Conservation (phyloP, 2,888 invertebrate species). For the Spialia ferax region DNA sequence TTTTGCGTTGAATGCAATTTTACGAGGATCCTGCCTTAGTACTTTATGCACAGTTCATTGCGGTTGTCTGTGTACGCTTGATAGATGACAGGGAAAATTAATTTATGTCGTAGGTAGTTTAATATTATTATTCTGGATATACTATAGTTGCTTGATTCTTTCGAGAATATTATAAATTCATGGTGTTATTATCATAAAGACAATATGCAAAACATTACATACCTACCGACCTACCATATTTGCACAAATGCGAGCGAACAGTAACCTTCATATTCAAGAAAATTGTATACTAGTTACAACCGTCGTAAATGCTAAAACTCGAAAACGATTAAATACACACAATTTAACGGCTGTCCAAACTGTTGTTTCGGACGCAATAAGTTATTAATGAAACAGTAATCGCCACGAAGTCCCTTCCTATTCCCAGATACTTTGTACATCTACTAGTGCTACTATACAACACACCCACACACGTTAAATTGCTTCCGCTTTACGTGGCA, state of each 20-base stretch:
- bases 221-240: too few species aligned
- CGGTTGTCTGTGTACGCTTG: slow-evolving; percentile 2
- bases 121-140: too few species aligned
- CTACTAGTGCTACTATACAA: too few species aligned
- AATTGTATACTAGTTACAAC: too few species aligned
- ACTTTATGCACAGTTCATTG: slow-evolving; percentile 19
- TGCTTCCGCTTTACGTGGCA: slow-evolving; percentile 12
- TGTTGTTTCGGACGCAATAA: neutral
- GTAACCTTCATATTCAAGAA: too few species aligned
- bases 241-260: too few species aligned
- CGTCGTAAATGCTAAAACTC: too few species aligned
- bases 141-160: neutral
- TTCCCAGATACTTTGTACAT: neutral
- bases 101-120: too few species aligned
- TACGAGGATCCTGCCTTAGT: slow-evolving; percentile 26
- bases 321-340: neutral
- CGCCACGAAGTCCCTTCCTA: neutral
- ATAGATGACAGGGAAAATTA: slow-evolving; percentile 3
- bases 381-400: neutral
- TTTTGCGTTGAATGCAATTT: slow-evolving; percentile 40
- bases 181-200: too few species aligned
- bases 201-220: too few species aligned
- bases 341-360: neutral
- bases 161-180: too few species aligned
- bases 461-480: slow-evolving; percentile 7